These are phyloP conservation scores for Pangasius sanitwongsei DNA, from an alignment of 2,797 vertebrate species.

Conservation along the genomic window DNA sequence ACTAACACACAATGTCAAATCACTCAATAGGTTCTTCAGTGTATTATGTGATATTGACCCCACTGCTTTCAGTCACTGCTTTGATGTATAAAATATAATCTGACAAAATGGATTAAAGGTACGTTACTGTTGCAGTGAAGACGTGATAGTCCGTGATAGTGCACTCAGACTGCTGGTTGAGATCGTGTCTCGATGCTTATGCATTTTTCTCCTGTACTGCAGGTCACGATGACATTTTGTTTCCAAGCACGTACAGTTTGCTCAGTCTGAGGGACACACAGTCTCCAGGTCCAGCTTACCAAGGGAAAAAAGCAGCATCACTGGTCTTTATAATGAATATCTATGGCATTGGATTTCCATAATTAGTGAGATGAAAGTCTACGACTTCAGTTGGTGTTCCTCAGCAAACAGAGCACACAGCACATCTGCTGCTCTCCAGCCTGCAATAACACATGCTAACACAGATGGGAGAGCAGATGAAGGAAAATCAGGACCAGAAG, in stretches of 20 bases:
- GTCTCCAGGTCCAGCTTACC: neutral
- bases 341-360: constrained; percentile 74
- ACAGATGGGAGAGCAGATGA: constrained; percentile 65
- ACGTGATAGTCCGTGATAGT: neutral
- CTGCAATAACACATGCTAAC: constrained; percentile 65
- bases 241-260: constrained; percentile 23
- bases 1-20: neutral
- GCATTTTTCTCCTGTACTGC: neutral
- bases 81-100: neutral
- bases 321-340: constrained; percentile 66
- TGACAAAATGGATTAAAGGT: neutral
- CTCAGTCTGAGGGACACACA: constrained; percentile 28
- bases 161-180: neutral
- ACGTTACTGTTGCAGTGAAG: neutral
- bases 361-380: constrained; percentile 76
- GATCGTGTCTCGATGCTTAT: neutral
- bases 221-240: constrained; percentile 1
- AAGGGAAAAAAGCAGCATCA: constrained; percentile 45
- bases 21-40: neutral
- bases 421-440: constrained; percentile 66
- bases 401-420: constrained; percentile 58
- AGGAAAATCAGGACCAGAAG: constrained; percentile 54
- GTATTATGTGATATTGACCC: neutral
- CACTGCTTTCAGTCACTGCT: neutral
- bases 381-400: constrained; percentile 63